Evolutionary conservation across 1,140 invertebrate species (phyloP).

Genomic region (Eriosoma lanigerum): DNA sequence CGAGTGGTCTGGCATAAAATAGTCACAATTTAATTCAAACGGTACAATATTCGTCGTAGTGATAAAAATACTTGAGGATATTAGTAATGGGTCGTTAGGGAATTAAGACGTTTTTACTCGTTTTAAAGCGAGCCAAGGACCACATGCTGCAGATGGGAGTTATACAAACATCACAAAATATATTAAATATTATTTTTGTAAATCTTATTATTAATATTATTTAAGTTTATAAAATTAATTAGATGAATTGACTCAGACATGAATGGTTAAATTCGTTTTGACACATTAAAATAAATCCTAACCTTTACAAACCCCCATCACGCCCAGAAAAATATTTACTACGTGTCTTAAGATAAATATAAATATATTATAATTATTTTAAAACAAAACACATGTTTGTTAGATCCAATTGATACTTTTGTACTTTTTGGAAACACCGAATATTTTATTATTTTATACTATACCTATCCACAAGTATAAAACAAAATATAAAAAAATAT

Average conservation of each 20-base stretch:
- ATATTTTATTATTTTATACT: too few relatives aligned
- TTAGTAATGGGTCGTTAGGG: background rate
- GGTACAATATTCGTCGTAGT: background rate
- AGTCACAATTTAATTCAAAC: background rate
- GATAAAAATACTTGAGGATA: background rate
- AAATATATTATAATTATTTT: too few relatives aligned
- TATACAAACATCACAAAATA: background rate
- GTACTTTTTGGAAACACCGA: too few relatives aligned
- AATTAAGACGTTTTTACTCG: background rate
- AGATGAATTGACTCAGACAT: background rate
- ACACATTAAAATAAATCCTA: too few relatives aligned
- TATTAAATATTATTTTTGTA: background rate
- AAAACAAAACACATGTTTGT: too few relatives aligned
- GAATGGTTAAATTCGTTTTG: background rate
- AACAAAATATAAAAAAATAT: too few relatives aligned
- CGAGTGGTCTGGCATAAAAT: background rate
- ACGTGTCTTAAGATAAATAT: too few relatives aligned
- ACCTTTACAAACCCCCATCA: too few relatives aligned
- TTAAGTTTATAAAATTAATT: background rate
- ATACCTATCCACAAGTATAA: too few relatives aligned
- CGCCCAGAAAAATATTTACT: too few relatives aligned
- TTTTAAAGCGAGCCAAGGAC: background rate
- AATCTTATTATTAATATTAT: background rate
- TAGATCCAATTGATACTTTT: too few relatives aligned
- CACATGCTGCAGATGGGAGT: background rate